Evolutionary conservation across 2,888 invertebrate species (phyloP).

Genomic region (Caenorhabditis macrosperma): DNA sequence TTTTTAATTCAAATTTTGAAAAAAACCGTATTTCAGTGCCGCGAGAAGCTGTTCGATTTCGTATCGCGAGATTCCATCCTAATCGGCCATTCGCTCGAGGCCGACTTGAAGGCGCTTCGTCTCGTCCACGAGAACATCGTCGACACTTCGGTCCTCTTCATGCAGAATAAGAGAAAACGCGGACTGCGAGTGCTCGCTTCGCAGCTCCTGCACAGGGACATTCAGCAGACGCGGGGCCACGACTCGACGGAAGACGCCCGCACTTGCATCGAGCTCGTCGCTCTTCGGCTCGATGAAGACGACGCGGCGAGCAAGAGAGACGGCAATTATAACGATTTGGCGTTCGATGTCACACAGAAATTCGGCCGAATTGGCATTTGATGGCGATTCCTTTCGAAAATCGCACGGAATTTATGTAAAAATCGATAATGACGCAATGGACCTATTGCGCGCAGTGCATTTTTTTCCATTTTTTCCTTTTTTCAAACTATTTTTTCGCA

Average conservation of each 20-base stretch:
- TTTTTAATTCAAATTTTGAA: no score
- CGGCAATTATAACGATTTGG: no score
- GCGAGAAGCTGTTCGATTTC: conserved; percentile 91
- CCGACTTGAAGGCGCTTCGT: conserved; percentile 93
- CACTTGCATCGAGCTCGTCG: not conserved
- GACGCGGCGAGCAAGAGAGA: not conserved
- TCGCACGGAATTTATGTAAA: no score
- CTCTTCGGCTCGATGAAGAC: not conserved
- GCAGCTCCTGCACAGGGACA: not conserved
- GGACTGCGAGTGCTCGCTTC: not conserved
- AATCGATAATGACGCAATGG: no score
- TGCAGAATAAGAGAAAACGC: not conserved
- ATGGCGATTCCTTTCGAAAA: no score
- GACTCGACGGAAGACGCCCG: conserved; percentile 1
- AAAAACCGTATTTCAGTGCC: conserved; percentile 81
- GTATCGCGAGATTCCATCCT: conserved; percentile 90
- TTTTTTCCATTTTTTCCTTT: no score
- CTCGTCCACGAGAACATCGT: conserved; percentile 86
- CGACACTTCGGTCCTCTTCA: conserved; percentile 94
- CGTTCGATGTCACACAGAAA: no score
- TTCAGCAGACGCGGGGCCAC: not conserved
- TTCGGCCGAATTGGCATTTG: no score
- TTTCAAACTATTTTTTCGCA: no score
- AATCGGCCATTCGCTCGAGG: conserved; percentile 94
- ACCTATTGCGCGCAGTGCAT: no score